These are phyloP conservation scores for Eptesicus fuscus DNA, from an alignment of 2,113 vertebrate species.

Conservation along the genomic window DNA sequence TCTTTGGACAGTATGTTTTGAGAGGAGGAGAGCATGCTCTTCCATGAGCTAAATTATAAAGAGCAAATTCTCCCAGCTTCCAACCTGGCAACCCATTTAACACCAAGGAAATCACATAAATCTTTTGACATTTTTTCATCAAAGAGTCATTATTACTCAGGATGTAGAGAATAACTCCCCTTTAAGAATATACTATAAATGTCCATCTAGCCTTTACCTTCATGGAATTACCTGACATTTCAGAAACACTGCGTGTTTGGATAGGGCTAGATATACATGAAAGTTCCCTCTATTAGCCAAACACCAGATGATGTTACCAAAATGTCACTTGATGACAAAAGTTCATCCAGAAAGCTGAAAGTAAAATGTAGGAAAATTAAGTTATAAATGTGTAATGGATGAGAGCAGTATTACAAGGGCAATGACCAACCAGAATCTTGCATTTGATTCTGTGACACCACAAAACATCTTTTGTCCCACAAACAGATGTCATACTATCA, in stretches of 20 bases:
- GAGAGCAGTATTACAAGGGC: not conserved
- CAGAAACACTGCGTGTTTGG: not conserved
- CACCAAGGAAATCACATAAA: slow-evolving; percentile 74
- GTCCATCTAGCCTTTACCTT: not conserved
- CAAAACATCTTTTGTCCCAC: not conserved
- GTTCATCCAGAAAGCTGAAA: not conserved
- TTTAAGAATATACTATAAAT: not conserved
- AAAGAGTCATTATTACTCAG: slow-evolving; percentile 35
- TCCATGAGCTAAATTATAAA: slow-evolving; percentile 80
- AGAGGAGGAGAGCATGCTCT: slow-evolving; percentile 73
- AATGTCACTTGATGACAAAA: not conserved
- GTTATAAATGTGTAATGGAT: not conserved
- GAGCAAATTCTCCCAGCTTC: slow-evolving; percentile 74
- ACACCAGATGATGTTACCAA: not conserved
- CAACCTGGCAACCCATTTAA: slow-evolving; percentile 64
- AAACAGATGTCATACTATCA: not conserved
- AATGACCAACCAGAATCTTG: not conserved
- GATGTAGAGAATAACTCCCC: not conserved
- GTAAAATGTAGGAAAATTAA: not conserved
- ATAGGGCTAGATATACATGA: not conserved
- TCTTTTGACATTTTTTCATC: slow-evolving; percentile 58
- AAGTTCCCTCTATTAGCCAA: not conserved
- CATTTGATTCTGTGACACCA: not conserved
- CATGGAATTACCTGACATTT: not conserved
- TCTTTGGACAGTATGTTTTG: slow-evolving; percentile 80